phyloP scores from a whole-genome alignment of 2,113 vertebrate genomes.

The Aphyosemion australe region DNA sequence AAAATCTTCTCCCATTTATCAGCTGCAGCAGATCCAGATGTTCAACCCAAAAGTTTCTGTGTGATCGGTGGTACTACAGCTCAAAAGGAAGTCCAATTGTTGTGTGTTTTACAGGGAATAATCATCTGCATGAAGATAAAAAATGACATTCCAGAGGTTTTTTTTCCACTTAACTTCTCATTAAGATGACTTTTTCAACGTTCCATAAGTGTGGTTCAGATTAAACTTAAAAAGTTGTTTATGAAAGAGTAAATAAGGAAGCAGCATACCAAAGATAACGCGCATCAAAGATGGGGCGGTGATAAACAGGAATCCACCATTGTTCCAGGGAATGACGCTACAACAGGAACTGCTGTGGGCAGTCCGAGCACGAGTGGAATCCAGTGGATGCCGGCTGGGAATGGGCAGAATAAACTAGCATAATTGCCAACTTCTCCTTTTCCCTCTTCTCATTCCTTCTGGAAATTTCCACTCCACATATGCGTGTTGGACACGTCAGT shows the following conservation, averaged over 20 bases:
- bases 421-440: constrained; percentile 50
- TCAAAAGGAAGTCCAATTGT: no score
- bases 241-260: constrained; percentile 44
- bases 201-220: neutral
- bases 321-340: constrained; percentile 69
- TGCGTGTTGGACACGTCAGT: constrained; percentile 46
- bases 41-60: constrained; percentile 37
- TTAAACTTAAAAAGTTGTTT: neutral
- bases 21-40: constrained; percentile 42
- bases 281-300: constrained; percentile 47
- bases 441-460: constrained; percentile 36
- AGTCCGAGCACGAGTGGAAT: constrained; percentile 71
- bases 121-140: no score
- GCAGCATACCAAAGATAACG: constrained; percentile 58
- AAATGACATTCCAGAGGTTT: no score
- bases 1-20: constrained; percentile 66
- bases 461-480: constrained; percentile 67
- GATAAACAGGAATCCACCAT: constrained; percentile 77
- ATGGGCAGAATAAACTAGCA: constrained; percentile 40
- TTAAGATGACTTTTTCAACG: neutral
- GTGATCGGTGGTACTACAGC: neutral
- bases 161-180: no score
- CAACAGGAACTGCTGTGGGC: constrained; percentile 59
- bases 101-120: no score
- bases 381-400: constrained; percentile 55